These are phyloP conservation scores for Cantharis flavilabris DNA, from an alignment of 2,888 invertebrate species.

Conservation along the genomic window DNA sequence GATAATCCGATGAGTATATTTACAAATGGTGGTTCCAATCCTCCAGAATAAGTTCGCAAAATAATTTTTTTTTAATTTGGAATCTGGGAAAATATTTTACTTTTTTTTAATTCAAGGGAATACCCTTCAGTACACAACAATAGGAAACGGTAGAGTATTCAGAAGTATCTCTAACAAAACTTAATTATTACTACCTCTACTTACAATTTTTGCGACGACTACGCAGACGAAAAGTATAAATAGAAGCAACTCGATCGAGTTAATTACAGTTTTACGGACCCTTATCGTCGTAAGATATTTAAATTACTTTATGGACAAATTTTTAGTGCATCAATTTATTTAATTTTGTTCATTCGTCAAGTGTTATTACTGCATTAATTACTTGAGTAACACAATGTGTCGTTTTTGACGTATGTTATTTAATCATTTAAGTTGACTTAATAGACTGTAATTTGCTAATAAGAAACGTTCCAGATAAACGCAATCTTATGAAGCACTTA, in stretches of 20 bases:
- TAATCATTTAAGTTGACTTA: background rate
- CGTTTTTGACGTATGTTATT: conserved; percentile 1
- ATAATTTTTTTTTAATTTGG: too few relatives aligned
- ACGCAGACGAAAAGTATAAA: background rate
- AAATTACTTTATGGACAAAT: background rate
- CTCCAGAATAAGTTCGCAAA: too few relatives aligned
- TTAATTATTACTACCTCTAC: too few relatives aligned
- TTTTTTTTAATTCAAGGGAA: too few relatives aligned
- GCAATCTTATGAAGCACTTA: background rate
- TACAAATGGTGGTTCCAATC: too few relatives aligned
- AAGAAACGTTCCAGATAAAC: background rate
- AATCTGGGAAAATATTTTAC: too few relatives aligned
- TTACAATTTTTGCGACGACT: too few relatives aligned
- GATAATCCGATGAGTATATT: too few relatives aligned
- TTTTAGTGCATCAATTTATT: background rate
- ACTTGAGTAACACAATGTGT: background rate
- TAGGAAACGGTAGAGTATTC: too few relatives aligned
- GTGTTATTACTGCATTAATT: background rate
- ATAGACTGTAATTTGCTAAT: background rate
- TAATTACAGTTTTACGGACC: background rate
- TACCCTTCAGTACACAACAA: too few relatives aligned
- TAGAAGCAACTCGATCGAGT: background rate
- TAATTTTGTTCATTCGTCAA: background rate
- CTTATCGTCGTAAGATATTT: background rate
- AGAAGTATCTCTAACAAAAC: too few relatives aligned